Conservation (phyloP, 2,888 invertebrate genomes). For the Melanostoma mellinum region DNA sequence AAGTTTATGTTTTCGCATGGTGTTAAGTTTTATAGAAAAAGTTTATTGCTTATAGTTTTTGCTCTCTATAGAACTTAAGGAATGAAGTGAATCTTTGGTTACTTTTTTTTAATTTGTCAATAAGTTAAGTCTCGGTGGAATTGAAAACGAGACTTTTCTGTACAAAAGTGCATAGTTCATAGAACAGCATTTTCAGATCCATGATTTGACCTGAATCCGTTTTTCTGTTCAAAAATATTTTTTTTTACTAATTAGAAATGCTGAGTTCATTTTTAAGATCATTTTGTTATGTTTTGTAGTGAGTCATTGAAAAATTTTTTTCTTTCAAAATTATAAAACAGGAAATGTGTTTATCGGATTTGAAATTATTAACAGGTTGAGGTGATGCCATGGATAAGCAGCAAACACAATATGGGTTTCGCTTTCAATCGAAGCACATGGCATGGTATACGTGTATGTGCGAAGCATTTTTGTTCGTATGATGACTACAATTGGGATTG, state of each 20-base stretch:
- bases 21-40: neutral
- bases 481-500: constrained; percentile 99
- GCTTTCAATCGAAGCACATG: constrained; percentile 95
- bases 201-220: too few relatives aligned
- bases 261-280: constrained; percentile 9
- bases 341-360: constrained; percentile 2
- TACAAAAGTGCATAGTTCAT: constrained; percentile 6
- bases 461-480: constrained; percentile 94
- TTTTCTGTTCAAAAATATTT: too few relatives aligned
- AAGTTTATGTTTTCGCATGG: neutral
- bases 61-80: too few relatives aligned
- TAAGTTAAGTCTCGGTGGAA: neutral
- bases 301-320: constrained; percentile 12
- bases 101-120: neutral
- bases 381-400: constrained; percentile 96
- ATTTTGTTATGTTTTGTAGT: constrained; percentile 37
- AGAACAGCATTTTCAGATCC: constrained; percentile 20
- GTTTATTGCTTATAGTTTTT: too few relatives aligned
- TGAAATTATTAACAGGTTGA: constrained; percentile 86
- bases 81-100: neutral
- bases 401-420: constrained; percentile 99
- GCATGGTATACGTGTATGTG: constrained; percentile 90
- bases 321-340: neutral
- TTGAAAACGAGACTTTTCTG: too few relatives aligned
- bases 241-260: constrained; percentile 18